These are phyloP conservation scores for Alfaro cultratus DNA, from an alignment of 2,797 vertebrate species.

Conservation along the genomic window DNA sequence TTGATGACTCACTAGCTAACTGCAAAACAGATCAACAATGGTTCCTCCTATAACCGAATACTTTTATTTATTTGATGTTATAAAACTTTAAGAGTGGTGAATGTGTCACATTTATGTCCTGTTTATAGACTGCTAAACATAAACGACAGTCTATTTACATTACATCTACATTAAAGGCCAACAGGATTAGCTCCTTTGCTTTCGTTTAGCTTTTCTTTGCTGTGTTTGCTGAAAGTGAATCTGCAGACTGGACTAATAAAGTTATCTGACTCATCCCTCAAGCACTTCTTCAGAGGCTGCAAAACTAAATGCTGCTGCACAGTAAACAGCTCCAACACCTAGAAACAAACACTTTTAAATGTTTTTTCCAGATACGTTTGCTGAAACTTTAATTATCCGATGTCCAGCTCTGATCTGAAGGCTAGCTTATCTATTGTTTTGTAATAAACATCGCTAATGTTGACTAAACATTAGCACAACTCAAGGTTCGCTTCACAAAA, in stretches of 20 bases:
- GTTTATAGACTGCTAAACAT: neutral
- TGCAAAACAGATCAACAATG: neutral
- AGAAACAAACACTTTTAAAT: neutral
- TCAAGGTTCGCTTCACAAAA: constrained; percentile 28
- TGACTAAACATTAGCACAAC: neutral
- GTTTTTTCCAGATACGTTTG: too few relatives aligned
- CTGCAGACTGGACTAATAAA: neutral
- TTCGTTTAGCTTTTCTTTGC: neutral
- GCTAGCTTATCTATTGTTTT: neutral
- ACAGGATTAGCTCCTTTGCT: neutral
- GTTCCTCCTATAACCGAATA: neutral
- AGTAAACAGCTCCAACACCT: neutral
- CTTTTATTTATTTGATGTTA: too few relatives aligned
- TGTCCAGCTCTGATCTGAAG: neutral
- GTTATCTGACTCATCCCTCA: neutral
- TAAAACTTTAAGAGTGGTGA: neutral
- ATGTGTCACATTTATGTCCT: neutral
- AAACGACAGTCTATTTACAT: neutral
- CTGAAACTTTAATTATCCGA: neutral
- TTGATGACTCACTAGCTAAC: neutral
- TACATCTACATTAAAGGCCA: neutral
- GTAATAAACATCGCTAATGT: neutral
- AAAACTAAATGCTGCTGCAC: neutral
- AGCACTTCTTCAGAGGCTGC: neutral
- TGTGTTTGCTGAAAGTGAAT: neutral